Evolutionary conservation across 92 coral and sea anemone genomes (phyloP).

Genomic region (Epizoanthus illoricatus): DNA sequence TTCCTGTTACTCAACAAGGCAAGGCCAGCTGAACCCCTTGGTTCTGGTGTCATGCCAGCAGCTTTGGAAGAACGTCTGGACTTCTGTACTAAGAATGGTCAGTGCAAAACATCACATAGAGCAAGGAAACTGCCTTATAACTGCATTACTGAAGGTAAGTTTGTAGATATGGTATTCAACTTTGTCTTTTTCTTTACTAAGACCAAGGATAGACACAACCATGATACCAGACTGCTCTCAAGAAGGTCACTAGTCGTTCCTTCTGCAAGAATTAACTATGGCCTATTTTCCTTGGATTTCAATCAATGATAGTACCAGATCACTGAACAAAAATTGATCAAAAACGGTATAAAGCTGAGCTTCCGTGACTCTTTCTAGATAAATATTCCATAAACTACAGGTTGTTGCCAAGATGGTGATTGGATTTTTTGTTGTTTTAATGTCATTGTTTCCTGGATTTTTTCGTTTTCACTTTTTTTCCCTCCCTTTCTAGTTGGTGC

Average conservation of each 20-base stretch:
- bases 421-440: too few species aligned
- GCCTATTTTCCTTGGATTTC: background rate
- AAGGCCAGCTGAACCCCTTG: conserved; percentile 35
- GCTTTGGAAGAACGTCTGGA: conserved; percentile 78
- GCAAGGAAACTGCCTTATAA: conserved; percentile 63
- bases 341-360: background rate
- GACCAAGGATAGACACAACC: too few species aligned
- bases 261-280: background rate
- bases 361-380: background rate
- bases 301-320: background rate
- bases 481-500: too few species aligned
- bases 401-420: too few species aligned
- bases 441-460: too few species aligned
- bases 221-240: conserved; percentile 24
- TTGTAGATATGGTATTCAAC: background rate
- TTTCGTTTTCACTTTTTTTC: too few species aligned
- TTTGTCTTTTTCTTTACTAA: too few species aligned
- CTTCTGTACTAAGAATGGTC: conserved; percentile 68
- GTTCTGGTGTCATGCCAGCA: conserved; percentile 46
- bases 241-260: conserved; percentile 21
- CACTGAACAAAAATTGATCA: too few species aligned
- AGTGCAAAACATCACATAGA: conserved; percentile 77
- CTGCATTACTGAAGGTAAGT: conserved; percentile 39
- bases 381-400: background rate
- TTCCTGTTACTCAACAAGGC: conserved; percentile 61